These are phyloP conservation scores for Agrypnia vestita DNA, from an alignment of 1,140 invertebrate genomes.

Conservation along the genomic window DNA sequence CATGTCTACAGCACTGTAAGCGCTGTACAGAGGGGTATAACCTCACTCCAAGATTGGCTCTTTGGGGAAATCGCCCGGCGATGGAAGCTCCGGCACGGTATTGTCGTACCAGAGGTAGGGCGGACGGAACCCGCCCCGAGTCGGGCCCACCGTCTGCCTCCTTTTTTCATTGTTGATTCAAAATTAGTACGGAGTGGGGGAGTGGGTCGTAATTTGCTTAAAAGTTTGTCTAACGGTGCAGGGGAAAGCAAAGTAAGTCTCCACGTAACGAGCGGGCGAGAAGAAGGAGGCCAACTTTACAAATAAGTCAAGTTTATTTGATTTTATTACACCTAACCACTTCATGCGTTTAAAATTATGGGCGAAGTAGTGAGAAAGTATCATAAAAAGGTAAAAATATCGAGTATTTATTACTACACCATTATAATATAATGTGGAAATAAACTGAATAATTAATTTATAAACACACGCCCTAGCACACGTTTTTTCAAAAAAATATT, in stretches of 20 bases:
- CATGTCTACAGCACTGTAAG: too few species aligned
- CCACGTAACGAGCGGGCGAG: neutral
- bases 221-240: constrained; percentile 20
- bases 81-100: constrained; percentile 22
- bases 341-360: too few species aligned
- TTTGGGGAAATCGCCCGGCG: constrained; percentile 45
- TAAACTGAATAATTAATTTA: too few species aligned
- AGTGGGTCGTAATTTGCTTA: constrained; percentile 28
- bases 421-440: too few species aligned
- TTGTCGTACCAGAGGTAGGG: neutral
- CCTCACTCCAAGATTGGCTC: constrained; percentile 38
- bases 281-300: neutral
- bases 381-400: too few species aligned
- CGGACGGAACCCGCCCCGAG: neutral
- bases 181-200: constrained; percentile 32
- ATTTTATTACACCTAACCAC: constrained; percentile 2
- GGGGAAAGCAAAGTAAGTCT: constrained; percentile 6
- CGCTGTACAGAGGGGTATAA: neutral
- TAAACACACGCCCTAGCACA: too few species aligned
- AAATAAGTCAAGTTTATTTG: constrained; percentile 26
- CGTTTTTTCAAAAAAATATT: too few species aligned
- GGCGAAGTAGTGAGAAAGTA: too few species aligned
- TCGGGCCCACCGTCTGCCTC: constrained; percentile 4
- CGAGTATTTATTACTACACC: too few species aligned
- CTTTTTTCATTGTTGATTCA: constrained; percentile 45